Conservation (phyloP, 2,797 vertebrate species). For the Mormyrus hasselquistii region DNA sequence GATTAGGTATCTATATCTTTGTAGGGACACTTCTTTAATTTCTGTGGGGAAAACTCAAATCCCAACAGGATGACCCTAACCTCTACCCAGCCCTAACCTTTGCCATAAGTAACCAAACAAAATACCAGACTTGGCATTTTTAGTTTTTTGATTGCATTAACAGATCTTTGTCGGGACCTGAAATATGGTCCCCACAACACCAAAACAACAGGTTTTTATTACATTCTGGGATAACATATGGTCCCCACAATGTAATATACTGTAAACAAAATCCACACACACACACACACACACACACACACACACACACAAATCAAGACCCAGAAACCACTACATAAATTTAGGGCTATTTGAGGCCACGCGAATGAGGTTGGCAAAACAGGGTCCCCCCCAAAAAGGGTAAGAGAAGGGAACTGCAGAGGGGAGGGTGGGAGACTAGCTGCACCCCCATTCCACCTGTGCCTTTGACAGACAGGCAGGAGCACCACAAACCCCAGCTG, state of each 20-base stretch:
- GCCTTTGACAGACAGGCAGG: not conserved
- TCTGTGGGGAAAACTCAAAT: not conserved
- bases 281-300: too few relatives aligned
- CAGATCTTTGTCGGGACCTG: not conserved
- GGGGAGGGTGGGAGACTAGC: not conserved
- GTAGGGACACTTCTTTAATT: not conserved
- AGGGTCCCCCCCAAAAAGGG: not conserved
- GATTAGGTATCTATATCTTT: not conserved
- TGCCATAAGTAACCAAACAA: not conserved
- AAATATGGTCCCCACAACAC: not conserved
- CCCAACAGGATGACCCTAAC: not conserved
- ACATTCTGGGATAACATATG: too few relatives aligned
- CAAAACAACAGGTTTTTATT: not conserved
- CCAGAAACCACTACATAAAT: not conserved
- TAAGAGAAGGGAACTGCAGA: not conserved
- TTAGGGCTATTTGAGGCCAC: not conserved
- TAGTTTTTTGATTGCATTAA: not conserved
- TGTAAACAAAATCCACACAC: too few relatives aligned
- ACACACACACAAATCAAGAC: not conserved
- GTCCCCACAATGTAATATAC: too few relatives aligned
- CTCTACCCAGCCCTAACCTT: not conserved
- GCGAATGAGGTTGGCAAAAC: not conserved
- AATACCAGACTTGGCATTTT: not conserved
- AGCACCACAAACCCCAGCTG: not conserved
- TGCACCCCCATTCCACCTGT: not conserved